A percentile compares a stretch with the other conserved stretches of the same genome.
Evolutionary conservation across 2,797 vertebrate species (phyloP).

Genomic region (Octomys mimax): DNA sequence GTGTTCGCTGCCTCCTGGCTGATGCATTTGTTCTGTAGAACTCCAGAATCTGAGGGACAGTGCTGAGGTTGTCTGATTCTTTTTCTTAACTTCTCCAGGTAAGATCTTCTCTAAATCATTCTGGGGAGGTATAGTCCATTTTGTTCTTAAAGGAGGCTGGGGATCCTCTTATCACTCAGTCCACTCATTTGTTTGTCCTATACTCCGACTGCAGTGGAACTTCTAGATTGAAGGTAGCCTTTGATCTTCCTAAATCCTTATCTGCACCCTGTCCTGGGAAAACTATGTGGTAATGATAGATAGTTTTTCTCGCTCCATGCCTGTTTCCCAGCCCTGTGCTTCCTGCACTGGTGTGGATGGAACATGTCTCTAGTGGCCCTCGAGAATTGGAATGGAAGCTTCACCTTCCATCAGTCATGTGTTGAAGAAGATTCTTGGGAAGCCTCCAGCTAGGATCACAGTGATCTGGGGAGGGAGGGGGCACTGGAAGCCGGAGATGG

Average conservation of each 20-base stretch:
- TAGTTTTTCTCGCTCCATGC: not conserved
- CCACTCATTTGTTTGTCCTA: not conserved
- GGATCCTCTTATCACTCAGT: accelerated
- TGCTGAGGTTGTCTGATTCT: not conserved
- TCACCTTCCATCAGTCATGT: not conserved
- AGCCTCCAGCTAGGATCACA: accelerated
- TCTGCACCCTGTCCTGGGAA: not conserved
- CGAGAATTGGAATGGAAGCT: not conserved
- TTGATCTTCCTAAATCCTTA: no score
- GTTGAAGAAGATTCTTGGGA: not conserved
- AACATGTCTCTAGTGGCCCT: not conserved
- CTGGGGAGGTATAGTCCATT: not conserved
- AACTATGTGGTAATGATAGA: not conserved
- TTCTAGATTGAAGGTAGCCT: not conserved
- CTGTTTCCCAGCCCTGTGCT: not conserved
- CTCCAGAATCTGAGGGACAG: not conserved
- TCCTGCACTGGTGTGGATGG: not conserved
- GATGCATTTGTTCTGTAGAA: not conserved
- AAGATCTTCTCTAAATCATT: not conserved
- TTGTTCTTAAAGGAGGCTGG: not conserved
- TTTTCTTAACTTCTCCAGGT: not conserved
- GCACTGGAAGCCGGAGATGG: not conserved
- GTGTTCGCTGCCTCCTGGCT: not conserved
- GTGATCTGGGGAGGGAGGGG: not conserved
- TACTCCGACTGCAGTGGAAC: not conserved